A percentile compares a stretch with the other conserved stretches of the same genome.
Evolutionary conservation across 2,113 vertebrate species (phyloP).

Genomic region (Atherinomorus stipes): DNA sequence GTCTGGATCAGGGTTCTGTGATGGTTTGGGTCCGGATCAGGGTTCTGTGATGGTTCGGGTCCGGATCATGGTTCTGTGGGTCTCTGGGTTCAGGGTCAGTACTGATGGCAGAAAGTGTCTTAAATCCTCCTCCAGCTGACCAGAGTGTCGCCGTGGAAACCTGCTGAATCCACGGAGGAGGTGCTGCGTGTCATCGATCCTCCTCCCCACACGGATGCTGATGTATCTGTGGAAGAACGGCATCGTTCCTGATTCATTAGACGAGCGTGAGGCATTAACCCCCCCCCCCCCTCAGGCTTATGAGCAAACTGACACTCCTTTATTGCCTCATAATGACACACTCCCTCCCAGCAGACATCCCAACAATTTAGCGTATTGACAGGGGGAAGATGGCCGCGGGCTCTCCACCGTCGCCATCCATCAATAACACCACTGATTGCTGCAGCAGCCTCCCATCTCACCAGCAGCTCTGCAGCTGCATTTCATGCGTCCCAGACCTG

Average conservation of each 20-base stretch:
- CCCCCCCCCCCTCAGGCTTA: conserved; percentile 16
- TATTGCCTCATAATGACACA: conserved; percentile 34
- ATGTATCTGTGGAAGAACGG: conserved; percentile 7
- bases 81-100: no score
- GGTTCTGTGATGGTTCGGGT: no score
- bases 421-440: conserved; percentile 47
- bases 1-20: no score
- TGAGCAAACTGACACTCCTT: conserved; percentile 46
- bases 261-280: neutral
- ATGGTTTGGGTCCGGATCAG: no score
- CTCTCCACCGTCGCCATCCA: conserved; percentile 7
- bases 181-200: conserved; percentile 44
- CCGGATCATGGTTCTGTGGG: no score
- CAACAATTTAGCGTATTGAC: conserved; percentile 46
- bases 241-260: conserved; percentile 31
- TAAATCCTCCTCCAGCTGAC: no score
- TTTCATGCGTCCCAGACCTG: no score
- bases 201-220: conserved; percentile 15
- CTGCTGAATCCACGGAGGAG: conserved; percentile 16
- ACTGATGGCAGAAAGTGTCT: no score
- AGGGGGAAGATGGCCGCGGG: conserved; percentile 17
- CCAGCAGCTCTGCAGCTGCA: no score
- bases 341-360: conserved; percentile 17
- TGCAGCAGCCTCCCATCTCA: neutral
- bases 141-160: no score